Evolutionary conservation across 2,797 vertebrate genomes (phyloP).

Genomic region (Acrocephalus scirpaceus): DNA sequence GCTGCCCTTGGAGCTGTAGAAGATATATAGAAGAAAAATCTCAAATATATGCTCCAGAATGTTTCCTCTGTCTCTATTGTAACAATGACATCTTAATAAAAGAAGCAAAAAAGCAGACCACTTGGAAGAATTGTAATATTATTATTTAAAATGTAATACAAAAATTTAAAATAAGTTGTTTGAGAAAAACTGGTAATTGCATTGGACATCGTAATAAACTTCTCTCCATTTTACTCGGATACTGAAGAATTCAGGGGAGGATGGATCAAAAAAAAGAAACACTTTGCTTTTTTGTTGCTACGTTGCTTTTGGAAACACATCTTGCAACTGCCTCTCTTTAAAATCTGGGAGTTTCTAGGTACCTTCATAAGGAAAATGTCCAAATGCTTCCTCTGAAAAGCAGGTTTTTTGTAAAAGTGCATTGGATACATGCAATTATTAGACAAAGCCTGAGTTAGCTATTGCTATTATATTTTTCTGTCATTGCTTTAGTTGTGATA

Average conservation of each 20-base stretch:
- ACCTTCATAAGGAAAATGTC: neutral
- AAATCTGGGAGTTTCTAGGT: neutral
- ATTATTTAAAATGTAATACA: neutral
- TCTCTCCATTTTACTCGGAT: neutral
- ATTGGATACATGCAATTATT: neutral
- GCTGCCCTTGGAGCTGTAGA: neutral
- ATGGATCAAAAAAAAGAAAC: rapidly evolving
- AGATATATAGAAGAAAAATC: neutral
- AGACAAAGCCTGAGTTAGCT: neutral
- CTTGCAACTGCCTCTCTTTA: neutral
- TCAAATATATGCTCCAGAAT: neutral
- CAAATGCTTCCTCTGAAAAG: neutral
- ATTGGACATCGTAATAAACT: neutral
- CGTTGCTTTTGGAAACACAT: neutral
- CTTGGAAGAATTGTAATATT: neutral
- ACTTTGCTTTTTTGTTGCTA: rapidly evolving
- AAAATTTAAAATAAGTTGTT: neutral
- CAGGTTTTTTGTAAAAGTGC: neutral
- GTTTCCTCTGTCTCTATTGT: neutral
- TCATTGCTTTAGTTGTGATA: neutral
- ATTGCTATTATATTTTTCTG: neutral
- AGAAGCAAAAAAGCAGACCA: neutral
- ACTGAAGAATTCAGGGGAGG: neutral
- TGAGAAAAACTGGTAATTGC: neutral
- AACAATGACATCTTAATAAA: neutral